Percentiles rank a stretch among this genome's conserved stretches.
Conservation (phyloP, 2,888 invertebrate species). For the Drosophila rubida region DNA sequence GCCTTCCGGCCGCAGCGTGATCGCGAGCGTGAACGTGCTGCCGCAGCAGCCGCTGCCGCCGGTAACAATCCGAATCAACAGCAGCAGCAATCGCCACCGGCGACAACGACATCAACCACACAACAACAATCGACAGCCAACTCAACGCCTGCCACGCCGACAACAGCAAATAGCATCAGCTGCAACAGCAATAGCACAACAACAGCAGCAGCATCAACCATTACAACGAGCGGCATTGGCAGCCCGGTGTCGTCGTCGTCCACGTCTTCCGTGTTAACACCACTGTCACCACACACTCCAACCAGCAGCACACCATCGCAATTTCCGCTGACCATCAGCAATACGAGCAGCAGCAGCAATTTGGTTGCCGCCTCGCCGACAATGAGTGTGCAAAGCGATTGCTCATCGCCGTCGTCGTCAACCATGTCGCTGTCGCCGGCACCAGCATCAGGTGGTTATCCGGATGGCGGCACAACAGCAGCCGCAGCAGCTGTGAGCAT, state of each 20-base stretch:
- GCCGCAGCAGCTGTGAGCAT: constrained; percentile 76
- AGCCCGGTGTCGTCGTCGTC: constrained; percentile 47
- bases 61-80: constrained; percentile 45
- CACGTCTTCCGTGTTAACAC: constrained; percentile 63
- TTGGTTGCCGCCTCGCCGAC: constrained; percentile 79
- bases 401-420: constrained; percentile 81
- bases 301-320: constrained; percentile 68
- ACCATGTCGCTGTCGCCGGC: constrained; percentile 82
- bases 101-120: constrained; percentile 26
- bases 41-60: constrained; percentile 60
- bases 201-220: constrained; percentile 29
- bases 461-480: constrained; percentile 65
- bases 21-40: constrained; percentile 88
- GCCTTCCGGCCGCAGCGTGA: constrained; percentile 94
- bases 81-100: constrained; percentile 38
- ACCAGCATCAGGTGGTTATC: constrained; percentile 73
- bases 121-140: constrained; percentile 27
- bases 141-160: constrained; percentile 49
- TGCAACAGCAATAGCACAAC: constrained; percentile 26
- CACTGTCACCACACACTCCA: constrained; percentile 82
- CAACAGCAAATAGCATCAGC: constrained; percentile 35
- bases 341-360: constrained; percentile 68
- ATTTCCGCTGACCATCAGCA: constrained; percentile 71
- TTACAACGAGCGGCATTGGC: constrained; percentile 47
- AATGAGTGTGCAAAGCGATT: constrained; percentile 82